Evolutionary conservation across 2,888 invertebrate species (phyloP).

Genomic region (Sclerodermus sp.): DNA sequence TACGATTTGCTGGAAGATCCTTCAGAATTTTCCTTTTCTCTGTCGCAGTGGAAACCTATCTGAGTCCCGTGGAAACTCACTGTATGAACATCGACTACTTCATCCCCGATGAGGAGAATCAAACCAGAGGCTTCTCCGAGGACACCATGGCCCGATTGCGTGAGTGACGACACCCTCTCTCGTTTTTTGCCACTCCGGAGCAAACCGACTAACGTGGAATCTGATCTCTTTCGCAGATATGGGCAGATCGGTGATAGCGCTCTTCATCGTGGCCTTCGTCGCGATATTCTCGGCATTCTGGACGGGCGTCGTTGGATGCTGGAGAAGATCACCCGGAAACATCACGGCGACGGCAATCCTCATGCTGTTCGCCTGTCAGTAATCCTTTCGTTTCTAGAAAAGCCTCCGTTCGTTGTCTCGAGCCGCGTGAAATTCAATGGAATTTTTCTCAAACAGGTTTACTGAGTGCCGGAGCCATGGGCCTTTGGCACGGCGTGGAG

Average conservation of each 20-base stretch:
- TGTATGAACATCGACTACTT: slow-evolving; percentile 95
- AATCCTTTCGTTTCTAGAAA: slow-evolving; percentile 4
- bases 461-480: slow-evolving; percentile 91
- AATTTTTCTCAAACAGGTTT: slow-evolving; percentile 64
- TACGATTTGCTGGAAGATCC: background rate
- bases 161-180: too few species aligned
- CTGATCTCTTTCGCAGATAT: slow-evolving; percentile 63
- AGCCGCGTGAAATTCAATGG: too few species aligned
- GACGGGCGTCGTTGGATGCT: slow-evolving; percentile 95
- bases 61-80: slow-evolving; percentile 91
- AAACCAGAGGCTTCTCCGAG: slow-evolving; percentile 76
- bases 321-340: slow-evolving; percentile 91
- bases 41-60: slow-evolving; percentile 76
- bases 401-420: too few species aligned
- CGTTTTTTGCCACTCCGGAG: too few species aligned
- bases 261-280: slow-evolving; percentile 90
- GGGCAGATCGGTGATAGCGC: slow-evolving; percentile 89
- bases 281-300: slow-evolving; percentile 92
- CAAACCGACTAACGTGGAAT: too few species aligned
- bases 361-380: slow-evolving; percentile 84
- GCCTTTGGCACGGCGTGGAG: slow-evolving; percentile 93
- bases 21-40: background rate
- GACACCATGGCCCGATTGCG: slow-evolving; percentile 83
- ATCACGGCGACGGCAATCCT: slow-evolving; percentile 91
- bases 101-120: slow-evolving; percentile 85